A percentile compares a stretch with the other conserved stretches of the same genome.
Evolutionary conservation across 2,113 vertebrate genomes (phyloP).

Genomic region (Eurypyga helias): DNA sequence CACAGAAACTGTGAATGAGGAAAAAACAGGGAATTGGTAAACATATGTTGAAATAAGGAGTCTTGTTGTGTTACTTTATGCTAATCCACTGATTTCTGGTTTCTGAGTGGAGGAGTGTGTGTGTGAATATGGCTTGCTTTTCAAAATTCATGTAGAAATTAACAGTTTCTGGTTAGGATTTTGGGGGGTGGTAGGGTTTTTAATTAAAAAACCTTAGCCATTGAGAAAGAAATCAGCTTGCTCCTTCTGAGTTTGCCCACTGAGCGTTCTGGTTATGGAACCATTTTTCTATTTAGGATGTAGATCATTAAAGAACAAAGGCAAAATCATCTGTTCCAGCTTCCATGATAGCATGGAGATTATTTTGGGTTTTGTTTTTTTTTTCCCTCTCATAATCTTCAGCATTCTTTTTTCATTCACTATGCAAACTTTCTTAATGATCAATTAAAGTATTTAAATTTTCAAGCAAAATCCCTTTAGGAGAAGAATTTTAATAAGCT

Average conservation of each 20-base stretch:
- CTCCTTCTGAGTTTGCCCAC: background rate
- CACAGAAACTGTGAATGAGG: background rate
- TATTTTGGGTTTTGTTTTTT: background rate
- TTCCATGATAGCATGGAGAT: background rate
- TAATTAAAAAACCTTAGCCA: background rate
- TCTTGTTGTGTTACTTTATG: background rate
- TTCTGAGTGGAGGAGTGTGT: background rate
- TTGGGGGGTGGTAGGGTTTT: background rate
- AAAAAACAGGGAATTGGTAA: background rate
- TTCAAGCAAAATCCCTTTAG: background rate
- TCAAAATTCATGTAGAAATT: background rate
- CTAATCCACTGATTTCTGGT: background rate
- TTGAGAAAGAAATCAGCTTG: background rate
- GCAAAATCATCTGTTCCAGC: slow-evolving; percentile 23
- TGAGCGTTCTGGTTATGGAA: slow-evolving; percentile 26
- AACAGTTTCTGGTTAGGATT: background rate
- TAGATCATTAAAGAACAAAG: slow-evolving; percentile 46
- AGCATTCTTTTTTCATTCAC: background rate
- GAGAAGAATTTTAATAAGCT: background rate
- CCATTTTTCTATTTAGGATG: slow-evolving; percentile 37
- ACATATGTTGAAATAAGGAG: background rate
- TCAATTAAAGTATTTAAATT: slow-evolving; percentile 5
- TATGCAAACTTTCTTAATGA: background rate
- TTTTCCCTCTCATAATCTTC: background rate
- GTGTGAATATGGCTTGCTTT: background rate